Evolutionary conservation across 2,113 vertebrate species (phyloP).

Genomic region (Coturnix japonica): DNA sequence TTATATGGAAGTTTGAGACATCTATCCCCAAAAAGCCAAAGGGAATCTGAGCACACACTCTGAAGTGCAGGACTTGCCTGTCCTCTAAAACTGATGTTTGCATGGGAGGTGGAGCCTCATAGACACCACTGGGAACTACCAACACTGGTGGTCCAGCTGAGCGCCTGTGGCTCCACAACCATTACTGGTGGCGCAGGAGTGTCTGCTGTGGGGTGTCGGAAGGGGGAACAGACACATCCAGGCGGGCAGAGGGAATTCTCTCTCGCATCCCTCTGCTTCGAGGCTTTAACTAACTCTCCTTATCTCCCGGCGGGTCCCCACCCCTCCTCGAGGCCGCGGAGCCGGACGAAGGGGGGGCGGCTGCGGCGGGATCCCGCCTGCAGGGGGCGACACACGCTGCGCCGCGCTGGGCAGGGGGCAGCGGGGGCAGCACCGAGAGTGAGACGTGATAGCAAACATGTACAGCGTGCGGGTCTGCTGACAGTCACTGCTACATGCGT

Average conservation of each 20-base stretch:
- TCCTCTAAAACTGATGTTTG: background rate
- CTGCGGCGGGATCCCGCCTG: background rate
- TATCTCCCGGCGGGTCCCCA: background rate
- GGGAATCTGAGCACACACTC: background rate
- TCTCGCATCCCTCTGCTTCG: too few species aligned
- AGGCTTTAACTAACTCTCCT: too few species aligned
- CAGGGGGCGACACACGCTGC: background rate
- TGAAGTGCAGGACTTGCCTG: background rate
- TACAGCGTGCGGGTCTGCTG: background rate
- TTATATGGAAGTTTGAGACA: background rate
- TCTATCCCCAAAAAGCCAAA: background rate
- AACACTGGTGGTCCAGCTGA: background rate
- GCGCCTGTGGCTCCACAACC: too few species aligned
- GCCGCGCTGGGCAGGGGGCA: too few species aligned
- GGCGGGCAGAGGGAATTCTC: too few species aligned
- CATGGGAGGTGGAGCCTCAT: background rate
- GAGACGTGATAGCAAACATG: background rate
- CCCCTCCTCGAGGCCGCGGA: background rate
- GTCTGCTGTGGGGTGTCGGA: too few species aligned
- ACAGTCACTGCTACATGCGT: too few species aligned
- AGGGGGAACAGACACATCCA: background rate
- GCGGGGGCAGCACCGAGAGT: background rate
- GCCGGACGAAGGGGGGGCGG: background rate
- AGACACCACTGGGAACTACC: too few species aligned
- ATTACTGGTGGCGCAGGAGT: background rate